Conservation (phyloP, 2,113 vertebrate species). For the Mastomys natalensis region DNA sequence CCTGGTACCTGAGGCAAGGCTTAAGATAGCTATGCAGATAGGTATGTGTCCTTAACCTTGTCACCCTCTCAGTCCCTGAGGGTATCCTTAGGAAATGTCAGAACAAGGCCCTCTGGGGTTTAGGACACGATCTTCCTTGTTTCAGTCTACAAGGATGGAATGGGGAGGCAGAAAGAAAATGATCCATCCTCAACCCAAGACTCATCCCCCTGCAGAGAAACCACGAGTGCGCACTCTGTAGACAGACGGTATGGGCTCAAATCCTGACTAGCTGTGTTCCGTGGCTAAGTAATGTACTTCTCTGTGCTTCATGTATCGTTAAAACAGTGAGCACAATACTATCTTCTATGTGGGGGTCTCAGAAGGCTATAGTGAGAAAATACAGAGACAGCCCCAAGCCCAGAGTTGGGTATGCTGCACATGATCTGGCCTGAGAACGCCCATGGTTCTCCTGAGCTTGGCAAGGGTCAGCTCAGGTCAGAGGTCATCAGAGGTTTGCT, state of each 20-base stretch:
- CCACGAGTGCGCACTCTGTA: background rate
- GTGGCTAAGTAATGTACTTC: background rate
- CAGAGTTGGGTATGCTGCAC: background rate
- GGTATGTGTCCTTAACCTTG: background rate
- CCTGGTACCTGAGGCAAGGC: background rate
- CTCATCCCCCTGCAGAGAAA: background rate
- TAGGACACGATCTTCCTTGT: background rate
- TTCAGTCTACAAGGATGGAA: background rate
- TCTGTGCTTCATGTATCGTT: background rate
- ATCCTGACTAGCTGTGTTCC: background rate
- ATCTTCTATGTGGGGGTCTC: background rate
- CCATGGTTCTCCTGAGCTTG: background rate
- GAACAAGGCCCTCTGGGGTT: background rate
- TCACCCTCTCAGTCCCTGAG: background rate
- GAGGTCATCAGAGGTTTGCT: background rate
- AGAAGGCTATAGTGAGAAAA: background rate
- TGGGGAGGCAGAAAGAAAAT: rapidly evolving
- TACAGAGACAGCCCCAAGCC: background rate
- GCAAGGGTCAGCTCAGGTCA: background rate
- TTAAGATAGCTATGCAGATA: background rate
- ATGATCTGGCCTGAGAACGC: rapidly evolving
- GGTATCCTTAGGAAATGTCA: background rate
- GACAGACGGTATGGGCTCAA: background rate
- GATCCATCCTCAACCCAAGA: background rate
- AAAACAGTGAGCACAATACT: background rate